Base-by-base conservation (phyloP, 2,888 invertebrate genomes). In the Ormyrus rosae region DNA sequence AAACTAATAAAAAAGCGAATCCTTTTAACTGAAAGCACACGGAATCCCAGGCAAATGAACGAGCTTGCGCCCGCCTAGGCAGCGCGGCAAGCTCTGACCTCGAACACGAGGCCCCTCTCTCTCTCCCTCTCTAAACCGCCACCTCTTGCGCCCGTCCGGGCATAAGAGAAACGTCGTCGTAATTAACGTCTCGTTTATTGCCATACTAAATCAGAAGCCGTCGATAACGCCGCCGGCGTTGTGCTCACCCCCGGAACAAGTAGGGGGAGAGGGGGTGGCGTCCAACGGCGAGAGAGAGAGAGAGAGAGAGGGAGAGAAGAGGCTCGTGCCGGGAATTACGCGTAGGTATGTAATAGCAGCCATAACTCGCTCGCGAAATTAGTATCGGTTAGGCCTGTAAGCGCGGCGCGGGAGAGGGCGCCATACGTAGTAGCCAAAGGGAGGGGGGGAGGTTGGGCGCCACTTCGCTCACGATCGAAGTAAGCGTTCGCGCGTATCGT, bases 341-440 rank as follows among this genome's bases (percentile, higher is more conserved):
- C 65, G 74, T 65, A 48, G 67, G 55, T 67, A 56, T 72, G 81
- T 78, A 78, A 75, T 78, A 78, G 84, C 82, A 75, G 84, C 84
- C 87, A 87, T 87, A 88, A 88, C 85, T 88, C 85, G 83, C 76
- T 79, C 81, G 61, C 81, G 84, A 89, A 89, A 89, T 89, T 89
- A 88, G 88, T 87, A 88, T 87, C 86, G 86, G 86, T 86, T 85
- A 85, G 88, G 87, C 86, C 83, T 86, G 85, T 83, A 82, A 53
- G 63, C 64, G 53, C 69, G 13, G 7, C 48, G 53, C 67, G 51
- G 0, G 34, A 6, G 13, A 19, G 19, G 19, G 19, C 13, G 46
- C 46, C 19, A 34, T 51, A 5, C 6, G 10, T 34, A 6, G 19
- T 19, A 19, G 19, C 19, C 19, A 1, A 0, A 1, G 19, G 19